Percentiles rank a stretch among this genome's conserved stretches.
Conservation (phyloP, 2,113 vertebrate genomes). For the Thinocorus orbignyianus region DNA sequence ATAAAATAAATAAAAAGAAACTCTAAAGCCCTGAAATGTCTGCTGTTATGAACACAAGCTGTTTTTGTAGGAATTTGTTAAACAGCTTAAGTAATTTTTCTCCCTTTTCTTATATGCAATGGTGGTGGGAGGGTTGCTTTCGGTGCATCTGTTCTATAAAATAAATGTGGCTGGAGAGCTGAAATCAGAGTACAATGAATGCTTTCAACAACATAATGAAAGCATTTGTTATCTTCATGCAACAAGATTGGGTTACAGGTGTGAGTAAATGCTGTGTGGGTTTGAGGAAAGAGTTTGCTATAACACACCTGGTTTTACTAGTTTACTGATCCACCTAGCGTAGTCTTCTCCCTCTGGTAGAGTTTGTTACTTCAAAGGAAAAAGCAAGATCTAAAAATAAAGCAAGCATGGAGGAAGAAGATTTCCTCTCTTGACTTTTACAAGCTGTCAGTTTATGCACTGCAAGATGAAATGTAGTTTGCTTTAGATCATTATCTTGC, state of each 20-base stretch:
- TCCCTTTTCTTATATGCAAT: neutral
- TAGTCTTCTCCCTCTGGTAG: neutral
- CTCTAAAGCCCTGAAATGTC: neutral
- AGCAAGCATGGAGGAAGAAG: neutral
- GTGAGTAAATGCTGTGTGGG: neutral
- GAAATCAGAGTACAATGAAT: neutral
- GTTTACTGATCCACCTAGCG: neutral
- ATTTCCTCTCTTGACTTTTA: neutral
- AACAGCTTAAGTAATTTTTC: neutral
- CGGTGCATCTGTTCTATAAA: conserved; percentile 21
- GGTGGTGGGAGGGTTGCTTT: conserved; percentile 3
- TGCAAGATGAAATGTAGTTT: neutral
- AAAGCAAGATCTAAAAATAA: neutral
- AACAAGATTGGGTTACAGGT: neutral
- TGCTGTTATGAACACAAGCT: neutral
- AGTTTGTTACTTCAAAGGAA: neutral
- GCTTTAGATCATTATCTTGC: neutral
- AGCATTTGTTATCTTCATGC: neutral
- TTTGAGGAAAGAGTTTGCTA: neutral
- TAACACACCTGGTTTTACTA: neutral
- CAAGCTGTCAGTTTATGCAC: neutral
- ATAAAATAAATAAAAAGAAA: neutral
- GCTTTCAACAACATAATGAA: neutral
- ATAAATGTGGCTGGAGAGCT: neutral
- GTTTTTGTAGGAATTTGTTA: neutral